phyloP scores from a whole-genome alignment of 2,113 vertebrate genomes.

The Ceyx melanurus region DNA sequence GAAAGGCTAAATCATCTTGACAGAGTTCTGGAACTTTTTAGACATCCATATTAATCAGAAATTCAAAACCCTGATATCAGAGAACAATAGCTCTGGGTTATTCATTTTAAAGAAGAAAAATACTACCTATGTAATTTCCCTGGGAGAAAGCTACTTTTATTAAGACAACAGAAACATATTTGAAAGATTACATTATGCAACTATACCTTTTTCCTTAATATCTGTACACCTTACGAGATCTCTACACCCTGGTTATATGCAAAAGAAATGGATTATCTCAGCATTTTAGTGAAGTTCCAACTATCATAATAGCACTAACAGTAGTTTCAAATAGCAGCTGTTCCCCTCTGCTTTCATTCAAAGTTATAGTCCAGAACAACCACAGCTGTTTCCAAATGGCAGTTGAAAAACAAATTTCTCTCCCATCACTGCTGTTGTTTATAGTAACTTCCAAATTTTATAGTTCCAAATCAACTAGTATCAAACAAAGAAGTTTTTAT shows the following conservation, averaged over 20 bases:
- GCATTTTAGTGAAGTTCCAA: neutral
- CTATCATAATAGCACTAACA: neutral
- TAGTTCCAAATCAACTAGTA: neutral
- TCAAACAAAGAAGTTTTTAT: neutral
- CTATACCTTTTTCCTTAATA: slow-evolving; percentile 9
- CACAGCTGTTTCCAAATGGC: neutral
- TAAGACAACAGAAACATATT: neutral
- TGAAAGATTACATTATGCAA: neutral
- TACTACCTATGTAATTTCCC: neutral
- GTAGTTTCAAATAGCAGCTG: neutral
- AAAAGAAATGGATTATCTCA: neutral
- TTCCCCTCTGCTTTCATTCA: neutral
- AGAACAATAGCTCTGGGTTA: slow-evolving; percentile 10
- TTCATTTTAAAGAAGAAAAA: slow-evolving; percentile 35
- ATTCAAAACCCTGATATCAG: slow-evolving; percentile 32
- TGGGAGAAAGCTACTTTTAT: neutral
- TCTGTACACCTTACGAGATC: neutral
- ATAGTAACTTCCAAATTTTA: neutral
- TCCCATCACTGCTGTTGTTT: neutral
- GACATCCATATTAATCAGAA: slow-evolving; percentile 40
- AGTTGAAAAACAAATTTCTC: neutral
- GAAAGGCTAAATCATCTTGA: slow-evolving; percentile 51
- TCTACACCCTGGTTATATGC: neutral
- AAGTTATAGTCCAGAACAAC: neutral
- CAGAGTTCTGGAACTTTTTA: slow-evolving; percentile 61